Evolutionary conservation across 2,888 invertebrate species (phyloP).

Genomic region (Anthophora plumipes): DNA sequence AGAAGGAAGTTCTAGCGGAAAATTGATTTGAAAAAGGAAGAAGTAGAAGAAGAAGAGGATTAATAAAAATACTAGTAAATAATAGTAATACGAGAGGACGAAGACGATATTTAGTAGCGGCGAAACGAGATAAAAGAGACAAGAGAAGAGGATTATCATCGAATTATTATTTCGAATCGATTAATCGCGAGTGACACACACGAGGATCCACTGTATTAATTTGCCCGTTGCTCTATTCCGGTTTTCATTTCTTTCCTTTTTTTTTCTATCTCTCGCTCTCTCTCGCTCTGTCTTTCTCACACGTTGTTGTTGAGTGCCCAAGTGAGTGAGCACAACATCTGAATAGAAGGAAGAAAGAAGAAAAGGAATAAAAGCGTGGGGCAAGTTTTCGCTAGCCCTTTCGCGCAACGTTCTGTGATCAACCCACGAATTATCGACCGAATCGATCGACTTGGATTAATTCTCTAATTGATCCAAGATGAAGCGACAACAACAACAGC

Average conservation of each 20-base stretch:
- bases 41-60: too few species aligned
- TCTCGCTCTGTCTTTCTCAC: too few species aligned
- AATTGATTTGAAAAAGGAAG: too few species aligned
- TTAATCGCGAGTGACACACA: constrained; percentile 54
- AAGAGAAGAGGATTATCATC: constrained; percentile 42
- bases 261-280: background rate
- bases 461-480: constrained; percentile 86
- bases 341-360: constrained; percentile 8
- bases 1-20: background rate
- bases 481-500: constrained; percentile 89
- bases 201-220: constrained; percentile 32
- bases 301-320: constrained; percentile 62
- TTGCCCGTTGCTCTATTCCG: background rate
- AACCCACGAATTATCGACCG: constrained; percentile 31
- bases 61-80: background rate
- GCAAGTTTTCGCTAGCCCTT: background rate
- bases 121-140: background rate
- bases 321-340: constrained; percentile 41
- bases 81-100: constrained; percentile 29
- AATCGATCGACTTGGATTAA: constrained; percentile 66
- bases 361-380: background rate
- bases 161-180: constrained; percentile 39
- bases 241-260: background rate
- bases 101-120: background rate
- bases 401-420: constrained; percentile 31